Conservation (phyloP, 2,113 vertebrate species). For the Brienomyrus brachyistius region DNA sequence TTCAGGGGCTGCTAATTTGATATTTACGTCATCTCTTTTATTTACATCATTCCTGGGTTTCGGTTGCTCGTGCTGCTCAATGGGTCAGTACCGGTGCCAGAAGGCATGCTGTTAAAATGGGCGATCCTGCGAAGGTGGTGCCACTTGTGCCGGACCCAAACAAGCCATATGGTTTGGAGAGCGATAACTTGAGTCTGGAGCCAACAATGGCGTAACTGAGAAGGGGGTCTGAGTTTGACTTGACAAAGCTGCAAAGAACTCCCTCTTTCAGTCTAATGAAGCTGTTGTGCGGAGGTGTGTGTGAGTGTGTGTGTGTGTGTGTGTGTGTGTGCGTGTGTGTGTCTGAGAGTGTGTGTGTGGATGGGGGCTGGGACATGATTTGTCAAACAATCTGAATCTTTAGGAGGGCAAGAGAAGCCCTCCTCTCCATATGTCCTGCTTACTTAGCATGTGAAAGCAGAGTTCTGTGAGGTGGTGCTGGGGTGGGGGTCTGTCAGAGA, state of each 20-base stretch:
- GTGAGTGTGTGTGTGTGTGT: slow-evolving; percentile 21
- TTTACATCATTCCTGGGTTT: background rate
- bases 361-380: slow-evolving; percentile 58
- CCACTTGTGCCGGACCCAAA: slow-evolving; percentile 32
- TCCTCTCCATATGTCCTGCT: slow-evolving; percentile 71
- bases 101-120: background rate
- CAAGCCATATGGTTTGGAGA: slow-evolving; percentile 56
- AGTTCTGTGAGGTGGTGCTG: slow-evolving; percentile 23
- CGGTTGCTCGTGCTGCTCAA: background rate
- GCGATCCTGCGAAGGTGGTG: slow-evolving; percentile 15
- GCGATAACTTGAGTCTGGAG: slow-evolving; percentile 58
- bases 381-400: slow-evolving; percentile 74
- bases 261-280: slow-evolving; percentile 68
- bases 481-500: slow-evolving; percentile 29
- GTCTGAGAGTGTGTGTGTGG: slow-evolving; percentile 21
- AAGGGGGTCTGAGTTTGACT: slow-evolving; percentile 59
- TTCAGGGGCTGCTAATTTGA: background rate
- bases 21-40: background rate
- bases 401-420: slow-evolving; percentile 62
- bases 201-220: slow-evolving; percentile 63
- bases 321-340: slow-evolving; percentile 4
- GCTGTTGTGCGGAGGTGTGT: slow-evolving; percentile 57
- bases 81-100: background rate
- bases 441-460: slow-evolving; percentile 70
- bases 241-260: slow-evolving; percentile 62